Evolutionary conservation across 2,797 vertebrate species (phyloP).

Genomic region (Chiroxiphia lanceolata): DNA sequence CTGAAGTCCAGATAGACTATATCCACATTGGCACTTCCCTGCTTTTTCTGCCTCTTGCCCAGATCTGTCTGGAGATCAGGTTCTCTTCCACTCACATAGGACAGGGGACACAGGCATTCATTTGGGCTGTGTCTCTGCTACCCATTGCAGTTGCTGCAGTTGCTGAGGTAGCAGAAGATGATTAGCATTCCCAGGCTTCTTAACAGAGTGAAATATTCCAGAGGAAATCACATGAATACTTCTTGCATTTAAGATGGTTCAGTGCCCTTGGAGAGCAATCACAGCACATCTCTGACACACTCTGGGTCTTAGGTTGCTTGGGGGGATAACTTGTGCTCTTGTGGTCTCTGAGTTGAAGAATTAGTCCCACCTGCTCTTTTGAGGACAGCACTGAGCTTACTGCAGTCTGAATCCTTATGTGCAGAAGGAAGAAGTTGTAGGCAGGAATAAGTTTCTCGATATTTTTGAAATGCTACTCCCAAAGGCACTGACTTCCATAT

Average conservation of each 20-base stretch:
- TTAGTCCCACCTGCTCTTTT: not conserved
- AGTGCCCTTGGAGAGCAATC: not conserved
- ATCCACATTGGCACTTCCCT: not conserved
- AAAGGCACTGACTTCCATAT: conserved; percentile 39
- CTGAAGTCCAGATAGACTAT: no score
- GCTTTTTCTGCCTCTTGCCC: not conserved
- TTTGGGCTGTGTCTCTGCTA: not conserved
- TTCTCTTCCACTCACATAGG: not conserved
- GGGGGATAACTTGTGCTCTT: not conserved
- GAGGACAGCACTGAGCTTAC: not conserved
- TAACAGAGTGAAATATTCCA: not conserved
- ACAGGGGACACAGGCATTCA: not conserved
- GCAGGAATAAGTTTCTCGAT: not conserved
- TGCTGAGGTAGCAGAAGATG: not conserved
- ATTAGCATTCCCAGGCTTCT: not conserved
- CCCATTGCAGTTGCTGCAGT: not conserved
- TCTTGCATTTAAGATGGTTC: not conserved
- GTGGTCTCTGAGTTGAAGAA: not conserved
- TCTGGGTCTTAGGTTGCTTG: not conserved
- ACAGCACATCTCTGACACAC: not conserved
- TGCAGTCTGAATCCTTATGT: not conserved
- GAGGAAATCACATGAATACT: not conserved
- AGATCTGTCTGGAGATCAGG: not conserved
- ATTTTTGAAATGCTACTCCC: conserved; percentile 5
- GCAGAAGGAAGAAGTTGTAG: not conserved